Evolutionary conservation across 2,113 vertebrate species (phyloP).

Genomic region (Syrrhaptes paradoxus): DNA sequence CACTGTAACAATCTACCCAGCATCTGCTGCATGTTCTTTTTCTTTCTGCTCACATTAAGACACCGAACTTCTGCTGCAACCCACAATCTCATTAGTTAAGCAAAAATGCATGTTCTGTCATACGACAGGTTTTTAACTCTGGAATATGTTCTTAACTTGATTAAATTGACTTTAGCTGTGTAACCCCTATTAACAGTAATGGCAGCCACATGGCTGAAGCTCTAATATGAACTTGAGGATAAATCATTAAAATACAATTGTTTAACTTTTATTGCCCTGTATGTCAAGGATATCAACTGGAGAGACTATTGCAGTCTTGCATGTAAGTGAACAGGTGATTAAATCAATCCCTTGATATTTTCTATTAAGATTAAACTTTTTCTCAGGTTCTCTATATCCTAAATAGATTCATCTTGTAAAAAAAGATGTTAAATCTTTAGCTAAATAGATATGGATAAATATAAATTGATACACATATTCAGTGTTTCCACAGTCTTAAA

Average conservation of each 20-base stretch:
- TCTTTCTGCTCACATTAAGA: not conserved
- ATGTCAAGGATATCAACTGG: not conserved
- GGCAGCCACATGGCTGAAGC: conserved; percentile 1
- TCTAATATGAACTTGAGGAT: conserved; percentile 39
- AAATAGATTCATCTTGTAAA: not conserved
- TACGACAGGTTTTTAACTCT: conserved; percentile 35
- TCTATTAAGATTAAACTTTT: not conserved
- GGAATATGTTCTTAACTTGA: conserved; percentile 39
- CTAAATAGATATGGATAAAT: not conserved
- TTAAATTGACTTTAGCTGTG: conserved; percentile 52
- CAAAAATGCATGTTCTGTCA: conserved; percentile 46
- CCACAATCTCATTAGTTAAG: conserved; percentile 48
- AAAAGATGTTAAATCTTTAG: not conserved
- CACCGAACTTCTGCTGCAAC: not conserved
- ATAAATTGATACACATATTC: not conserved
- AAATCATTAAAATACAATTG: conserved; percentile 27
- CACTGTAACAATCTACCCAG: not conserved
- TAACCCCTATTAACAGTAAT: conserved; percentile 60
- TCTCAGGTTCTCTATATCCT: not conserved
- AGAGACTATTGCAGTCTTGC: not conserved
- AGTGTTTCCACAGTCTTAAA: not conserved
- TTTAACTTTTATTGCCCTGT: conserved; percentile 36
- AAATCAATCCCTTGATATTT: not conserved
- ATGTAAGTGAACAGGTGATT: not conserved
- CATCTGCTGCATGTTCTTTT: not conserved